Conservation (phyloP, 2,113 vertebrate species). For the crab-eating macaque (Macaca fascicularis) region DNA sequence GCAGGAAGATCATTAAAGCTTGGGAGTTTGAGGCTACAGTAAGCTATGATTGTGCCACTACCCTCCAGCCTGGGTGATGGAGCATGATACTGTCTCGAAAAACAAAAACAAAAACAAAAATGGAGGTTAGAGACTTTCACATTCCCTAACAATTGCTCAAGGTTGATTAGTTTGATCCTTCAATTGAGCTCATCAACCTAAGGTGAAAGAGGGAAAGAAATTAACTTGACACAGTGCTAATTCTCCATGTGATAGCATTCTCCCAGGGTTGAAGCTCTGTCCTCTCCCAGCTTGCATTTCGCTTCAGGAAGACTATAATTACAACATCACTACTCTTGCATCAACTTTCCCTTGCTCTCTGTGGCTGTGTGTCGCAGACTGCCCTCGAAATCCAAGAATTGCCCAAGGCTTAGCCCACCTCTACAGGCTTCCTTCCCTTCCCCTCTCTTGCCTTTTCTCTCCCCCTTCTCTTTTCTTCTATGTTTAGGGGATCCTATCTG, state of each 20-base stretch:
- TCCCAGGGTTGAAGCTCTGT: not conserved
- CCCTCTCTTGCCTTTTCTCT: no score
- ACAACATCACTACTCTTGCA: not conserved
- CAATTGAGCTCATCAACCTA: conserved; percentile 35
- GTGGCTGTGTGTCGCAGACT: not conserved
- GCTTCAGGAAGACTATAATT: not conserved
- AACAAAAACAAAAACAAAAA: not conserved
- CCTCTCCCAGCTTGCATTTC: not conserved
- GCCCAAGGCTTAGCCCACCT: not conserved
- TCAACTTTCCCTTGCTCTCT: not conserved
- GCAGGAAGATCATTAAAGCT: no score
- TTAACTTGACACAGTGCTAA: not conserved
- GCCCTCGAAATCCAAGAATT: not conserved
- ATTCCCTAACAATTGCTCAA: conserved; percentile 10
- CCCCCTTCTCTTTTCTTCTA: not conserved
- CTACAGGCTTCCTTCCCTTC: not conserved
- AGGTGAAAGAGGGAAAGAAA: conserved; percentile 27
- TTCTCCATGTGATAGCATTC: not conserved
- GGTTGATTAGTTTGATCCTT: conserved; percentile 54
- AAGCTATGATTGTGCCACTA: no score
- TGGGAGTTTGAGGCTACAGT: no score
- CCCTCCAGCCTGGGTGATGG: no score
- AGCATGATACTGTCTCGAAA: no score
- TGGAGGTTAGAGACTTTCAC: not conserved
- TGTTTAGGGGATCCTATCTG: not conserved